These are phyloP conservation scores for Prionchulus punctatus DNA, from an alignment of 2,888 invertebrate genomes.

Conservation along the genomic window DNA sequence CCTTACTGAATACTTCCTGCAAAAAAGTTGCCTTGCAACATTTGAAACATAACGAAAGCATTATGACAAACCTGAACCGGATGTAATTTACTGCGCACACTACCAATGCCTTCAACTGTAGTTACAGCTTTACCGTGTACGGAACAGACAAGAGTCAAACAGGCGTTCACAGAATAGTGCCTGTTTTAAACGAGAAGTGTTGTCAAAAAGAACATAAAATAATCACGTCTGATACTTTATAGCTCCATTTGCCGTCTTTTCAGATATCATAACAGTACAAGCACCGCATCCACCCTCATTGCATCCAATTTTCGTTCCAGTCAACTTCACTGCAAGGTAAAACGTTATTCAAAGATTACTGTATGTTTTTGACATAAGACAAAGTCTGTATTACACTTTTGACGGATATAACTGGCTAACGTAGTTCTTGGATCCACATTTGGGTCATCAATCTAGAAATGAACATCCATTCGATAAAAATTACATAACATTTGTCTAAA, in stretches of 20 bases:
- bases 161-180: slow-evolving; percentile 30
- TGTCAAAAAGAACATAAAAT: not conserved
- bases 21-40: too few species aligned
- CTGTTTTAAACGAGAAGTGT: slow-evolving; percentile 14
- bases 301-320: slow-evolving; percentile 37
- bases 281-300: slow-evolving; percentile 39
- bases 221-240: not conserved
- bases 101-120: slow-evolving; percentile 34
- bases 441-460: slow-evolving; percentile 42
- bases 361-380: too few species aligned
- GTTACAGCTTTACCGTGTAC: slow-evolving; percentile 32
- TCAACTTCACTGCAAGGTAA: slow-evolving; percentile 13
- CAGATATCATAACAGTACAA: slow-evolving; percentile 31
- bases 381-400: not conserved
- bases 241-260: not conserved
- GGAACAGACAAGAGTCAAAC: slow-evolving; percentile 29
- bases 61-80: slow-evolving; percentile 31
- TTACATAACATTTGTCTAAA: too few species aligned
- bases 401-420: not conserved
- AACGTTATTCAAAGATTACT: not conserved
- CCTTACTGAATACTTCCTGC: slow-evolving; percentile 51
- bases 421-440: not conserved
- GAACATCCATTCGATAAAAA: too few species aligned
- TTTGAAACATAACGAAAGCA: too few species aligned
- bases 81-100: slow-evolving; percentile 26